Base-by-base conservation (phyloP, 2,797 vertebrate species). In the Tinamus major region DNA sequence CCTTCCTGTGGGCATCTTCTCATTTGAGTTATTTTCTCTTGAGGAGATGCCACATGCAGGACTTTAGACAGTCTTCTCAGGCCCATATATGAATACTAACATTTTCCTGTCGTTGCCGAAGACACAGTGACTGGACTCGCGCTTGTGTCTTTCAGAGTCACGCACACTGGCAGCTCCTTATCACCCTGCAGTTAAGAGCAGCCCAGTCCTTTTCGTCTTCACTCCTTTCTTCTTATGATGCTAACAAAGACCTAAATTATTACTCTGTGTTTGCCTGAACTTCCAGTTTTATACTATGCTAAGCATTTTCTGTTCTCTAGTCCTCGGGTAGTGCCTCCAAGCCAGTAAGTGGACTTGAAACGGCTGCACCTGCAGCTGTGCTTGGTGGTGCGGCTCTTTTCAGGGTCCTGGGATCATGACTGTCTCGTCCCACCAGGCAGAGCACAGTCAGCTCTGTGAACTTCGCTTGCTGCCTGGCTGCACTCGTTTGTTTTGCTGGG, bases 21-120 rank as follows among this genome's bases (percentile, higher is more conserved):
- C 0, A 5, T 46, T 19, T 6, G 48, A 24, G 33, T 4, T 17
- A 4, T 31, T 59, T 74, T 13, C 33, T 51, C 9, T 17, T 2
- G 33, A 46, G 44, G 4, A 24, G 23, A 31, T 81, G 59, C 51
- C 4, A 2, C 6, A 1, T 2, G 31, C 41, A 42, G 17, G 7
- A n/a, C 9, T 49, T 29, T 2, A 6, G 62, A 1, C 16, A 3
- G 17, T 2, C 15, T 13, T 6, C 31, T 39, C 58, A 6, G 85
- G 1, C 42, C 58, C 46, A 39, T 6, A 15, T 31, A 2, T 42
- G 39, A 41, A 2, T 35, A 1, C 31, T 29, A 0, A 6, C 2
- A 14, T 39, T 92, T 78, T 44, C 82, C 85, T 33, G 35, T 13
- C 37, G 0, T 59, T 24, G 1, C 21, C 71, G 81, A 72, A 85